Conservation (phyloP, 1,140 invertebrate species). For the Polypedilum vanderplanki region DNA sequence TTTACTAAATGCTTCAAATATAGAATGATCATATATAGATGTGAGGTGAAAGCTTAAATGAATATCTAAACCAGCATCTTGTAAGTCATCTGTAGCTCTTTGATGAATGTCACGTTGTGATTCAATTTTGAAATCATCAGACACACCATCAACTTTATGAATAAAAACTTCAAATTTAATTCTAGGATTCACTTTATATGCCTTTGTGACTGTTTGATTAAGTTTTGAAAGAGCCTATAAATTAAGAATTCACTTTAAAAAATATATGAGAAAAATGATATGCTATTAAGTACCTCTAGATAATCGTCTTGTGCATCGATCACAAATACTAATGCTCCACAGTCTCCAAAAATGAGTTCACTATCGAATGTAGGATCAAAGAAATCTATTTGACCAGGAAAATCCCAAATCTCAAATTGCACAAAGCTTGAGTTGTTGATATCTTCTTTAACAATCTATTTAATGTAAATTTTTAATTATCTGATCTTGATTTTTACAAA, state of each 20-base stretch:
- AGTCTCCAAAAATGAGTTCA: conserved; percentile 89
- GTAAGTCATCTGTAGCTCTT: conserved; percentile 87
- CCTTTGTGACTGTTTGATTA: conserved; percentile 85
- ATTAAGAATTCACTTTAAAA: too few species aligned
- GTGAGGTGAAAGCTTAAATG: conserved; percentile 95
- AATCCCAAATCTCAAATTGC: conserved; percentile 99
- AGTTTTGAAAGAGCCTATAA: conserved; percentile 64
- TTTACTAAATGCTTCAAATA: conserved; percentile 99
- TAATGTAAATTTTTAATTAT: not conserved
- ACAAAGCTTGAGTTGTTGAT: conserved; percentile 94
- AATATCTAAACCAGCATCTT: conserved; percentile 78
- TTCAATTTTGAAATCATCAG: conserved; percentile 98
- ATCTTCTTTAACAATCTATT: conserved; percentile 88
- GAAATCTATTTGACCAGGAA: conserved; percentile 97
- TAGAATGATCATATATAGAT: conserved; percentile 99
- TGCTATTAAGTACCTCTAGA: conserved; percentile 90
- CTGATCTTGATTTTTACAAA: not conserved
- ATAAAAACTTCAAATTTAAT: conserved; percentile 99
- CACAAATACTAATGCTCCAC: conserved; percentile 96
- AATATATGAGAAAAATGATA: too few species aligned
- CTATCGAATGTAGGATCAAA: conserved; percentile 94
- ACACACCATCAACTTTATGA: conserved; percentile 97
- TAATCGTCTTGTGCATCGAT: conserved; percentile 99
- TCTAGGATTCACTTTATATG: conserved; percentile 90
- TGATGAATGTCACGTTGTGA: conserved; percentile 97